Percentiles rank a stretch among this genome's conserved stretches.
Conservation (phyloP, 2,797 vertebrate species). For the Numenius phaeopus region DNA sequence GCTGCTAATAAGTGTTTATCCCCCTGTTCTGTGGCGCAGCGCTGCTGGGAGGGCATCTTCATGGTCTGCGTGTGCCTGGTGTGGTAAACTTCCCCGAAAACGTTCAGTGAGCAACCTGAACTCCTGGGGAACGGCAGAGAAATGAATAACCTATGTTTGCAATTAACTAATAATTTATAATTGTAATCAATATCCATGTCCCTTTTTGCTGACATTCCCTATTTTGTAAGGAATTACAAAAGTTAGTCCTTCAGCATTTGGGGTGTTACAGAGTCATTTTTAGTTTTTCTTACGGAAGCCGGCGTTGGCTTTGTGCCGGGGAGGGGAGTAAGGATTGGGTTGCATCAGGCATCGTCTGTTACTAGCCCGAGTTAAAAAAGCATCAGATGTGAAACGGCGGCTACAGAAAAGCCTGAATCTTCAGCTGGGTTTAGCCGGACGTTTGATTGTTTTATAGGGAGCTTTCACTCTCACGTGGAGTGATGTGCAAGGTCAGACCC, state of each 20-base stretch:
- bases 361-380: neutral
- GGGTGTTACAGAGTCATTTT: neutral
- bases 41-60: neutral
- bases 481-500: neutral
- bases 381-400: neutral
- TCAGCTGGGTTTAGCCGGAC: neutral
- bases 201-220: neutral
- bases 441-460: neutral
- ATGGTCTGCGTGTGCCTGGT: neutral
- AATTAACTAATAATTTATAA: neutral
- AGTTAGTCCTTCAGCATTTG: neutral
- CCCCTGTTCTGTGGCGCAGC: neutral
- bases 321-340: neutral
- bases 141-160: neutral
- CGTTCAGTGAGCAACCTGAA: neutral
- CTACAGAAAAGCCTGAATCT: neutral
- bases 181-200: neutral
- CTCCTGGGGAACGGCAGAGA: neutral
- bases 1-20: neutral
- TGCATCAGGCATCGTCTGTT: neutral
- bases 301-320: neutral
- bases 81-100: neutral
- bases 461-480: neutral
- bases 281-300: neutral
- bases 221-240: neutral